Evolutionary conservation across 2,113 vertebrate species (phyloP).

Genomic region (Anolis sagrei): DNA sequence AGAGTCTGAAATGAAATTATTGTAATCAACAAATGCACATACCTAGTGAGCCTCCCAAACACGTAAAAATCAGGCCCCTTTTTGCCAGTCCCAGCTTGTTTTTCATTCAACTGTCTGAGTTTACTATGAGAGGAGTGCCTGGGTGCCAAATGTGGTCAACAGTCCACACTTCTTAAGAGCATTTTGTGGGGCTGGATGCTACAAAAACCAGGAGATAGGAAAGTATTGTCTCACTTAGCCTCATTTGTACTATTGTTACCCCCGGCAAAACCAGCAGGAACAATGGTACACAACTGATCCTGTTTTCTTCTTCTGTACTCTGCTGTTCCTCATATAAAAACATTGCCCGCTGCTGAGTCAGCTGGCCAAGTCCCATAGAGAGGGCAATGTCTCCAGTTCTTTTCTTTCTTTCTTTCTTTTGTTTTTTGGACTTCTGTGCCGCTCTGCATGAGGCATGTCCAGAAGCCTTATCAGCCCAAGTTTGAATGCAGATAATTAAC

Average conservation of each 20-base stretch:
- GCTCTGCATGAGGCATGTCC: conserved; percentile 62
- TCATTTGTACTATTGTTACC: background rate
- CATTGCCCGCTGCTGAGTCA: conserved; percentile 21
- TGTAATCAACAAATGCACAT: background rate
- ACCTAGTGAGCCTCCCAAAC: background rate
- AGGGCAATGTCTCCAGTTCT: background rate
- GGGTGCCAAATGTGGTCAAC: no score
- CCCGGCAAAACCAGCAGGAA: background rate
- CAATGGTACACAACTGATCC: background rate
- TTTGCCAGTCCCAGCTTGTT: background rate
- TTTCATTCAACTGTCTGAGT: background rate
- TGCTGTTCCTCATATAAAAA: conserved; percentile 13
- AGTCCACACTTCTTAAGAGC: no score
- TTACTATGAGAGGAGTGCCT: background rate
- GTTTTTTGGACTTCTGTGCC: conserved; percentile 50
- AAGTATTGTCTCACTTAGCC: background rate
- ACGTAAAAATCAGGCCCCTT: background rate
- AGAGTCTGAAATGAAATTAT: background rate
- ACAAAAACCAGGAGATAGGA: background rate
- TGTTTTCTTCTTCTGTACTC: background rate
- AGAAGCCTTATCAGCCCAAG: conserved; percentile 60
- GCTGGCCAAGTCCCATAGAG: background rate
- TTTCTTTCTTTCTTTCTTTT: no score
- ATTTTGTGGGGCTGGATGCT: background rate
- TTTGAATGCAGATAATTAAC: conserved; percentile 72